Base-by-base conservation (phyloP, 2,888 invertebrate genomes). In the Microctonus hyperodae region DNA sequence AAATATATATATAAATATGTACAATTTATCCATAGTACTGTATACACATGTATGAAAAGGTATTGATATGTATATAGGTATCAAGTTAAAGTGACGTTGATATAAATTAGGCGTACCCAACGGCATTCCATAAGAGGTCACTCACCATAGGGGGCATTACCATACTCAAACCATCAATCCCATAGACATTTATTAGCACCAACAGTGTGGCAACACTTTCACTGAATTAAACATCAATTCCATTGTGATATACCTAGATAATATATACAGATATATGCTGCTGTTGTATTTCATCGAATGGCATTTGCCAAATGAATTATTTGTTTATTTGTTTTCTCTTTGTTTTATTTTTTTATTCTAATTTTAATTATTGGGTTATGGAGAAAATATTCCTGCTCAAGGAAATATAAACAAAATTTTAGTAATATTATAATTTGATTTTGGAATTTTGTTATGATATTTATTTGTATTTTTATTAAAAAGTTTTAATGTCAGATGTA, bases 111-210 rank as follows among this genome's bases (percentile, higher is more conserved):
- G 64, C 69, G 63, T 67, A 62, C 56, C 20, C 25, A 31, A 67
- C 64, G 62, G 65, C 73, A 73, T 75, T 75, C 75, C 73, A 67
- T 7, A 16, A 64, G 64, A 68, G 69, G 64, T 71, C 75, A 79
- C 76, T 80, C 77, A 78, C 79, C 79, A 72, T 75, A 65, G 74
- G 72, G 70, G 70, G 70, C 69, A n/a, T n/a, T n/a, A 76, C 74
- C 69, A 75, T 73, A 69, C 67, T 70, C 60, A 70, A 65, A 35
- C 68, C 72, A 64, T 70, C 66, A 67, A 70, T 69, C 59, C 40
- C 65, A 51, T 13, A 40, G 67, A 68, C 58, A 61, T 65, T 71
- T 64, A 75, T 73, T 62, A 75, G 62, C 67, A 70, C 70, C 62
- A 74, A 65, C 64, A 73, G 69, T 67, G 74, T 67, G 74, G 70